A percentile compares a stretch with the other conserved stretches of the same genome.
Evolutionary conservation across 2,888 invertebrate species (phyloP).

Genomic region (Ganaspis brasiliensis): DNA sequence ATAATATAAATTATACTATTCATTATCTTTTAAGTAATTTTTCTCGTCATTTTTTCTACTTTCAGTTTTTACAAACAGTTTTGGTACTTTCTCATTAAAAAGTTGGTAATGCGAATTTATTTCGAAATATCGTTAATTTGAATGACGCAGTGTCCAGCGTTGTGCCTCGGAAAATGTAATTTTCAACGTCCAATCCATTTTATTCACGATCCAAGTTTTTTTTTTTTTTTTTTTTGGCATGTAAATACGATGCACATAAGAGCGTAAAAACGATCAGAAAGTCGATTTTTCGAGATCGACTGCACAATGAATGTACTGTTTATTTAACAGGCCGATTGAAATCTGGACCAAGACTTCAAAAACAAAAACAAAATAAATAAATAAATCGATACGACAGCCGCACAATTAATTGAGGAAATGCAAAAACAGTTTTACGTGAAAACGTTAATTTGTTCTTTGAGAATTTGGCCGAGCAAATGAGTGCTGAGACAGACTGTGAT

Average conservation of each 20-base stretch:
- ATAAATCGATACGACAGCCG: conserved; percentile 32
- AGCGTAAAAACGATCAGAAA: background rate
- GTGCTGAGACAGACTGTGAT: conserved; percentile 79
- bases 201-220: background rate
- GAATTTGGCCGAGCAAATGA: conserved; percentile 67
- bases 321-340: background rate
- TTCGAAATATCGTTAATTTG: background rate
- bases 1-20: too few species aligned
- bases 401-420: conserved; percentile 35
- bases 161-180: conserved; percentile 39
- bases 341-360: conserved; percentile 16
- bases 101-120: background rate
- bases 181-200: background rate
- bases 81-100: background rate
- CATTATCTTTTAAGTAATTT: too few species aligned
- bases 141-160: conserved; percentile 40
- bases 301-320: background rate
- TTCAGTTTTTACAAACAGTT: background rate
- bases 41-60: too few species aligned
- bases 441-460: conserved; percentile 47
- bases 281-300: background rate
- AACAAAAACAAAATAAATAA: too few species aligned
- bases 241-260: conserved; percentile 34
- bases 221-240: conserved; percentile 2
- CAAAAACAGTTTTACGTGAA: conserved; percentile 34